Evolutionary conservation across 2,888 invertebrate species (phyloP).

Genomic region (Cremastobaeus sp.): DNA sequence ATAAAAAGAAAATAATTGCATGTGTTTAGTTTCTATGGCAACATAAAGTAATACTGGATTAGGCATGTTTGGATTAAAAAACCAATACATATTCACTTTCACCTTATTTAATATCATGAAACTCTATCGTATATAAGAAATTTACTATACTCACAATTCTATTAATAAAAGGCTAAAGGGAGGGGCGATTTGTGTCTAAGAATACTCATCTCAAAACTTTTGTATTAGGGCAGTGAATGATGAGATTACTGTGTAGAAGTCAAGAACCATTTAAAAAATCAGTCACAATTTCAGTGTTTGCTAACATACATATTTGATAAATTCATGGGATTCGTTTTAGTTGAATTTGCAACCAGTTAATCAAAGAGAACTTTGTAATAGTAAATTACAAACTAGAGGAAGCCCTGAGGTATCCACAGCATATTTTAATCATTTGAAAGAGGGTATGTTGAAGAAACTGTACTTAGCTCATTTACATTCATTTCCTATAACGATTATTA

Average conservation of each 20-base stretch:
- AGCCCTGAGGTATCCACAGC: slow-evolving; percentile 66
- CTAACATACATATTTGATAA: slow-evolving; percentile 36
- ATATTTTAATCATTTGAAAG: slow-evolving; percentile 69
- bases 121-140: slow-evolving; percentile 21
- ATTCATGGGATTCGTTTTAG: slow-evolving; percentile 62
- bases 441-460: slow-evolving; percentile 63
- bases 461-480: too few species aligned
- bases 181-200: slow-evolving; percentile 73
- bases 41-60: not conserved
- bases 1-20: too few species aligned
- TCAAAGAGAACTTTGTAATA: slow-evolving; percentile 63
- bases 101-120: not conserved
- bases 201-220: slow-evolving; percentile 66
- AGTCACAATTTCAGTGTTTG: slow-evolving; percentile 2
- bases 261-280: not conserved
- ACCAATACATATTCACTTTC: not conserved
- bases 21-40: too few species aligned
- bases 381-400: slow-evolving; percentile 71
- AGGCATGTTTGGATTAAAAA: too few species aligned
- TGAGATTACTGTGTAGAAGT: slow-evolving; percentile 29
- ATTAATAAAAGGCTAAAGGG: slow-evolving; percentile 66
- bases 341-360: slow-evolving; percentile 67
- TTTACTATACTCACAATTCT: slow-evolving; percentile 53
- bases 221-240: slow-evolving; percentile 51
- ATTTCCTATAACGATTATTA: too few species aligned